Conservation (phyloP, 2,888 invertebrate species). For the Dexiosoma caninum region DNA sequence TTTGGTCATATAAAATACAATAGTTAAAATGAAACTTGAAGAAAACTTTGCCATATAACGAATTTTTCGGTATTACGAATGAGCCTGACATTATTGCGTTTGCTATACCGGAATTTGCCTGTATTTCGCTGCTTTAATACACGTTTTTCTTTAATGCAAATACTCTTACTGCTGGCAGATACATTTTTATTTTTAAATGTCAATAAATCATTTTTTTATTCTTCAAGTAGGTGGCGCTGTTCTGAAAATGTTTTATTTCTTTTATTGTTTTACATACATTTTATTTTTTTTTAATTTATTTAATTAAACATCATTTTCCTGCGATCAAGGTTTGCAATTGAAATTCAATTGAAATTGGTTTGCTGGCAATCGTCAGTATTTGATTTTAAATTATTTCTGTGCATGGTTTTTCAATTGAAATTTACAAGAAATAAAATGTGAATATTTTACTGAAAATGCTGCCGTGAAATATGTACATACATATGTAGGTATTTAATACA, state of each 20-base stretch:
- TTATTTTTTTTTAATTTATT: neutral
- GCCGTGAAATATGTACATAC: too few species aligned
- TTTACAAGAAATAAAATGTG: neutral
- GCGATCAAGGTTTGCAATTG: slow-evolving; percentile 49
- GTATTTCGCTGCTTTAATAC: neutral
- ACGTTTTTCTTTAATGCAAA: neutral
- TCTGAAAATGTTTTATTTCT: neutral
- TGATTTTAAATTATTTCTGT: neutral
- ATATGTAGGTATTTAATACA: too few species aligned
- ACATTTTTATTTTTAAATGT: slow-evolving; percentile 8
- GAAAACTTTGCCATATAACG: too few species aligned
- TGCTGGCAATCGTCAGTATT: neutral
- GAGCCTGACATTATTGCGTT: too few species aligned
- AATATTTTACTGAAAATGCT: neutral
- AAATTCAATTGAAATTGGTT: slow-evolving; percentile 28
- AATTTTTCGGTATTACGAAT: too few species aligned
- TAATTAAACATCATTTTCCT: neutral
- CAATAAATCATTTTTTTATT: slow-evolving; percentile 5
- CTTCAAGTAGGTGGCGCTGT: neutral
- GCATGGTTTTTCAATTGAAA: neutral
- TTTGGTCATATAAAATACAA: too few species aligned
- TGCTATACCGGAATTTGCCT: too few species aligned
- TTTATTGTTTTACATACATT: neutral
- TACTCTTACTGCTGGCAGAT: slow-evolving; percentile 6
- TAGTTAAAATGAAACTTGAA: too few species aligned